phyloP scores from a whole-genome alignment of 2,888 invertebrate species.

The Drosophila falleni region DNA sequence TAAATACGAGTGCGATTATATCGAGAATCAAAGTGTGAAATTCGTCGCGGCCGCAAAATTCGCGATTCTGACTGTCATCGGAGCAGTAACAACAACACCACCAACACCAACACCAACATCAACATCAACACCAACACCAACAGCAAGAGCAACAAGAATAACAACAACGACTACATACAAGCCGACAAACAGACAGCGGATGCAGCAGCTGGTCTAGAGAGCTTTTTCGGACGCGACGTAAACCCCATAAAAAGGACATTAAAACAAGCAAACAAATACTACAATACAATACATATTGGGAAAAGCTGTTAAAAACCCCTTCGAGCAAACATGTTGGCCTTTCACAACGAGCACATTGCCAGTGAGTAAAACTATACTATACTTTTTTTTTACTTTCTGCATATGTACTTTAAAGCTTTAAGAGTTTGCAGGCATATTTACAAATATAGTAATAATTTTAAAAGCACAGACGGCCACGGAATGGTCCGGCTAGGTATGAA shows the following conservation, averaged over 20 bases:
- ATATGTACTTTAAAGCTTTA: slow-evolving; percentile 38
- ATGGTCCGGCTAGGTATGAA: slow-evolving; percentile 9
- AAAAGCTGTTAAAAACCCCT: slow-evolving; percentile 60
- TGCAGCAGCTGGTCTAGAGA: slow-evolving; percentile 52
- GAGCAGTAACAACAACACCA: slow-evolving; percentile 27
- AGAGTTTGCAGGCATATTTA: slow-evolving; percentile 45
- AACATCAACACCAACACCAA: slow-evolving; percentile 7
- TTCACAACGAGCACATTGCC: slow-evolving; percentile 85
- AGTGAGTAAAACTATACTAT: slow-evolving; percentile 78
- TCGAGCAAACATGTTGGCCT: slow-evolving; percentile 84
- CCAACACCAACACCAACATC: slow-evolving; percentile 18
- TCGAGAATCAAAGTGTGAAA: slow-evolving; percentile 61
- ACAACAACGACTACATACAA: slow-evolving; percentile 13
- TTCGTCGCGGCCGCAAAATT: slow-evolving; percentile 46
- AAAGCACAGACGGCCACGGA: slow-evolving; percentile 64
- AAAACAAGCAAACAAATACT: slow-evolving; percentile 56
- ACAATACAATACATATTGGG: slow-evolving; percentile 46
- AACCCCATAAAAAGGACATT: slow-evolving; percentile 68
- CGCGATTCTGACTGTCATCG: slow-evolving; percentile 54
- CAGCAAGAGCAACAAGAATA: slow-evolving; percentile 32
- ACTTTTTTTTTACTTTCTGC: neutral
- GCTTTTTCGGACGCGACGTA: slow-evolving; percentile 49
- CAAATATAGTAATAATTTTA: slow-evolving; percentile 79
- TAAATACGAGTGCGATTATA: slow-evolving; percentile 56
- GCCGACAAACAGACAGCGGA: slow-evolving; percentile 34